Evolutionary conservation across 2,888 invertebrate genomes (phyloP).

Genomic region (Heteromurus nitidus): DNA sequence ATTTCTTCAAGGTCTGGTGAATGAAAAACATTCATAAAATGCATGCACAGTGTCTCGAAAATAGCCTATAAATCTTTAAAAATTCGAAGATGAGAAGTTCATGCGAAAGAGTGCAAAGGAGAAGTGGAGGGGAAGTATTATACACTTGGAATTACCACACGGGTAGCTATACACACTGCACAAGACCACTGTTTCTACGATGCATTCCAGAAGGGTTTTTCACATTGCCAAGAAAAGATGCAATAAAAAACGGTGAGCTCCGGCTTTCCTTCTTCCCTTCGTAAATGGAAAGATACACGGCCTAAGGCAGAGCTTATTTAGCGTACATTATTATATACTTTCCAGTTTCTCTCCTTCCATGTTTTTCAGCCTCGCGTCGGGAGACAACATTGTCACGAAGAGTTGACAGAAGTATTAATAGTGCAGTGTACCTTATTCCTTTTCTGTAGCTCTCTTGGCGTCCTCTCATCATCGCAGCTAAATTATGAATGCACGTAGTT

Average conservation of each 20-base stretch:
- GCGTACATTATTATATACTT: background rate
- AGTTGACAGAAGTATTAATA: background rate
- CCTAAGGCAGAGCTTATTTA: background rate
- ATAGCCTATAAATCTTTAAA: slow-evolving; percentile 51
- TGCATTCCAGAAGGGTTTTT: slow-evolving; percentile 39
- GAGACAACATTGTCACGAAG: too few species aligned
- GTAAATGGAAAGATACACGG: background rate
- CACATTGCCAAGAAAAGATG: slow-evolving; percentile 41
- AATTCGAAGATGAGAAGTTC: slow-evolving; percentile 50
- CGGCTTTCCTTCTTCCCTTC: background rate
- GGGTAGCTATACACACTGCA: background rate
- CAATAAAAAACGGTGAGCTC: slow-evolving; percentile 44
- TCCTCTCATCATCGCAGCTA: slow-evolving; percentile 38
- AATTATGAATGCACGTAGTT: slow-evolving; percentile 62
- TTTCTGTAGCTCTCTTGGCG: slow-evolving; percentile 4
- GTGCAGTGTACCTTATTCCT: background rate
- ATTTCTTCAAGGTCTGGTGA: slow-evolving; percentile 36
- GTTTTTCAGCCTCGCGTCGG: background rate
- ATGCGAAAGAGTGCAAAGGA: slow-evolving; percentile 24
- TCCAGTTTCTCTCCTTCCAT: background rate
- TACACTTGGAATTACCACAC: slow-evolving; percentile 45
- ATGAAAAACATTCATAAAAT: slow-evolving; percentile 29
- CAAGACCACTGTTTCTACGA: background rate
- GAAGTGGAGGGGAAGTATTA: slow-evolving; percentile 18
- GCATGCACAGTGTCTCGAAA: slow-evolving; percentile 46